Evolutionary conservation across 2,888 invertebrate genomes (phyloP).

Genomic region (Cotesia congregata): DNA sequence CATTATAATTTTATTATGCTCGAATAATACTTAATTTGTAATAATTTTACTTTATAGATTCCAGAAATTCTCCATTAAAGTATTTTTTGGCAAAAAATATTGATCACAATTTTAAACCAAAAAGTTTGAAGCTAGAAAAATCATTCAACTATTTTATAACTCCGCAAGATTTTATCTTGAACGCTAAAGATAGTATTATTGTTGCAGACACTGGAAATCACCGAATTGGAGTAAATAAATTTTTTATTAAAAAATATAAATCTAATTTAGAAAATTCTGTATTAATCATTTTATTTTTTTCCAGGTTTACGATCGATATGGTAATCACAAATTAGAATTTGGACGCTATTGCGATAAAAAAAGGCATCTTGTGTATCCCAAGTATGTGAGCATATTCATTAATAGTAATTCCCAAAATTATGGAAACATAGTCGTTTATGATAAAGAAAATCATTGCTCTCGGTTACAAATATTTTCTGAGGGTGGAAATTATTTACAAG

Average conservation of each 20-base stretch:
- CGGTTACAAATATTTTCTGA: not conserved
- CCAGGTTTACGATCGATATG: not conserved
- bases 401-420: not conserved
- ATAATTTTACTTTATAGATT: not conserved
- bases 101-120: not conserved
- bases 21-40: too few species aligned
- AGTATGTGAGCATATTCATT: not conserved
- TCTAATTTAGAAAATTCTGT: not conserved
- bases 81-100: not conserved
- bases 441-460: not conserved
- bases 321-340: not conserved
- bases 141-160: not conserved
- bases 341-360: not conserved
- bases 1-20: too few species aligned
- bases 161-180: not conserved
- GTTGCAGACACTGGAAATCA: not conserved
- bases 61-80: not conserved
- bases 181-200: not conserved
- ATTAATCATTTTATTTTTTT: not conserved
- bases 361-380: not conserved
- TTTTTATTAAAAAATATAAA: too few species aligned
- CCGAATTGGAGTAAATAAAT: too few species aligned
- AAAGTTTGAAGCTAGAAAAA: not conserved
- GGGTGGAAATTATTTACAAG: not conserved
- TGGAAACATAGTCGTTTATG: not conserved